phyloP scores from a whole-genome alignment of 2,797 vertebrate genomes.

The Myripristis murdjan region DNA sequence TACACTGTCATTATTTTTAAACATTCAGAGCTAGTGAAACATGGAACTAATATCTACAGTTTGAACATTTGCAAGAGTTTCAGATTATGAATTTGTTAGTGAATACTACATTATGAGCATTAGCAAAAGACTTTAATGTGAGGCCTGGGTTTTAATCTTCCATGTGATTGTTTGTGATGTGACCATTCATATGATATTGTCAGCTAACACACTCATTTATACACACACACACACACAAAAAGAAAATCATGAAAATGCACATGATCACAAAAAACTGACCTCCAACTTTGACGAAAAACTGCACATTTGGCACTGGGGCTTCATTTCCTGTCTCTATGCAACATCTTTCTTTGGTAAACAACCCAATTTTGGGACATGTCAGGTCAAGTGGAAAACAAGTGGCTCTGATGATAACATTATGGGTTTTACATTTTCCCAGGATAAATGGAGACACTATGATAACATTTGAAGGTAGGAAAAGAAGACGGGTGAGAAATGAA shows the following conservation, averaged over 20 bases:
- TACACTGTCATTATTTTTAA: background rate
- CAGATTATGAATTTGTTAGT: background rate
- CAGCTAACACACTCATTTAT: background rate
- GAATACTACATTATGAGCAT: background rate
- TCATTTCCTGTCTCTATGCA: conserved; percentile 56
- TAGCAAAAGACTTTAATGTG: background rate
- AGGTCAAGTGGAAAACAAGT: conserved; percentile 82
- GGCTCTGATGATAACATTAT: conserved; percentile 62
- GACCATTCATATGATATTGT: background rate
- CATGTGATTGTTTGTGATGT: too few relatives aligned
- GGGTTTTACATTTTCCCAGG: conserved; percentile 59
- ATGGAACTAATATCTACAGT: background rate
- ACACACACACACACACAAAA: too few relatives aligned
- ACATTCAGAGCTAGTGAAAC: background rate
- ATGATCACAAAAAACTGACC: conserved; percentile 11
- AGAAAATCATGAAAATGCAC: conserved; percentile 18
- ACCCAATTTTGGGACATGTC: conserved; percentile 77
- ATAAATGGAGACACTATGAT: conserved; percentile 39
- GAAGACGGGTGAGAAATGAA: conserved; percentile 41
- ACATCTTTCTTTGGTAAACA: conserved; percentile 73
- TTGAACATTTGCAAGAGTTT: background rate
- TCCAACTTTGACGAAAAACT: conserved; percentile 18
- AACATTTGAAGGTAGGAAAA: conserved; percentile 43
- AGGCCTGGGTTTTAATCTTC: background rate
- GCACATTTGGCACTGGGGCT: conserved; percentile 46